Evolutionary conservation across 2,113 vertebrate genomes (phyloP).

Genomic region (Ia io): DNA sequence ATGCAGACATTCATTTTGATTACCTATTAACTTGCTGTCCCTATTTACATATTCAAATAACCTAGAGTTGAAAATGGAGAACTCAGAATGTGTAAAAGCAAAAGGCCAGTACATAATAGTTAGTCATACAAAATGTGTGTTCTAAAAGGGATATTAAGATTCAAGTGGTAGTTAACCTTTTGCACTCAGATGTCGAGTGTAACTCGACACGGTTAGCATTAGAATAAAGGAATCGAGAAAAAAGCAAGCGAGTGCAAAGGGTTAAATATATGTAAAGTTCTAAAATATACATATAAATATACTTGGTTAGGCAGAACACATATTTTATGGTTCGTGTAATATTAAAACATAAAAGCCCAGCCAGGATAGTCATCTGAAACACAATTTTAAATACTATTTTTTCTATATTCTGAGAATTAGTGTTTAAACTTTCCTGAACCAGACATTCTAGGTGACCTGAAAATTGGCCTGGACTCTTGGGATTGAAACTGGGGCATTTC

Average conservation of each 20-base stretch:
- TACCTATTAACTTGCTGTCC: neutral
- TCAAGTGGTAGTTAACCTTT: neutral
- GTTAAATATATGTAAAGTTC: conserved; percentile 13
- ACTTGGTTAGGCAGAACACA: neutral
- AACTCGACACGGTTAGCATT: no score
- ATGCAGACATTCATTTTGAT: conserved; percentile 28
- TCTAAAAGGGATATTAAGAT: conserved; percentile 5
- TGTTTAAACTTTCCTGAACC: conserved; percentile 53
- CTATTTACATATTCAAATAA: conserved; percentile 14
- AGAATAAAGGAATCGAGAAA: no score
- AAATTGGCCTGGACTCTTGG: conserved; percentile 56
- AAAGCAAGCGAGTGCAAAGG: no score
- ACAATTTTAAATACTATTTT: conserved; percentile 46
- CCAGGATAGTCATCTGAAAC: conserved; percentile 10
- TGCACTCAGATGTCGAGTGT: no score
- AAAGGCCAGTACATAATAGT: neutral
- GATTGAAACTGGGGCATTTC: conserved; percentile 67
- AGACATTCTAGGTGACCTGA: conserved; percentile 70
- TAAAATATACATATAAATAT: neutral
- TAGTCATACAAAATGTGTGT: neutral
- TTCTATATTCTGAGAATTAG: conserved; percentile 8
- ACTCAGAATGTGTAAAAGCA: neutral
- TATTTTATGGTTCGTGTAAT: neutral
- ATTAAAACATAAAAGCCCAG: conserved; percentile 14
- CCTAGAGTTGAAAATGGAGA: conserved; percentile 20